Conservation (phyloP, 1,140 invertebrate genomes). For the Bombus sibiricus region DNA sequence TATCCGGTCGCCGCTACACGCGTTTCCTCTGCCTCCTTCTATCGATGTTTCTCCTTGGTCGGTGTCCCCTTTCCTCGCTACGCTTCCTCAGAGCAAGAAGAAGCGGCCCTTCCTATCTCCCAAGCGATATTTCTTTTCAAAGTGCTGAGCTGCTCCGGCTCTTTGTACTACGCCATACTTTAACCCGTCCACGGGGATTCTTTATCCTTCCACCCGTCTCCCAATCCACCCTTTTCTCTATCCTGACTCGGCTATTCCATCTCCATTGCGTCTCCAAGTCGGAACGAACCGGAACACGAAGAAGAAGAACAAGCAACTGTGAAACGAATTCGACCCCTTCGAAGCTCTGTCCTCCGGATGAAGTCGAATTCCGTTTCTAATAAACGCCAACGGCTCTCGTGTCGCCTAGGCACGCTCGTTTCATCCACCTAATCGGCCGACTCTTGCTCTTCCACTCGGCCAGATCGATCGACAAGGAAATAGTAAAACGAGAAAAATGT, state of each 20-base stretch:
- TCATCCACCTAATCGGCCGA: not conserved
- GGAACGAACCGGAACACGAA: conserved; percentile 32
- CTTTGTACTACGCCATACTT: conserved; percentile 61
- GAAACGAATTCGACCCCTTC: conserved; percentile 25
- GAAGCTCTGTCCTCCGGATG: not conserved
- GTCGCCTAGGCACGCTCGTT: not conserved
- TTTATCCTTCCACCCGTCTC: conserved; percentile 27
- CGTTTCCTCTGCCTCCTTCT: conserved; percentile 21
- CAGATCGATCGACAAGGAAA: not conserved
- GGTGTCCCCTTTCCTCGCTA: not conserved
- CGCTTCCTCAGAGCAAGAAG: not conserved
- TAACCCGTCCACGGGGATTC: conserved; percentile 59
- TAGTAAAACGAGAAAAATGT: not conserved
- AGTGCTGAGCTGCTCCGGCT: conserved; percentile 55
- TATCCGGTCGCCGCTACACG: conserved; percentile 35
- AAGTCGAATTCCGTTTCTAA: conserved; percentile 26
- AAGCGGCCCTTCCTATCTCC: conserved; percentile 29
- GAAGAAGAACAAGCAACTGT: conserved; percentile 20
- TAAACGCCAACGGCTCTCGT: not conserved
- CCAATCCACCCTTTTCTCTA: not conserved
- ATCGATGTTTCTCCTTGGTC: conserved; percentile 32
- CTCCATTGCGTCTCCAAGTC: not conserved
- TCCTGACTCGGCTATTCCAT: not conserved
- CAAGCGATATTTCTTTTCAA: conserved; percentile 65
- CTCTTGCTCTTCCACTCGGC: not conserved